Evolutionary conservation across 2,888 invertebrate genomes (phyloP), one percentile per base, ranked within the genome.

Genomic region (Tuta absoluta): DNA sequence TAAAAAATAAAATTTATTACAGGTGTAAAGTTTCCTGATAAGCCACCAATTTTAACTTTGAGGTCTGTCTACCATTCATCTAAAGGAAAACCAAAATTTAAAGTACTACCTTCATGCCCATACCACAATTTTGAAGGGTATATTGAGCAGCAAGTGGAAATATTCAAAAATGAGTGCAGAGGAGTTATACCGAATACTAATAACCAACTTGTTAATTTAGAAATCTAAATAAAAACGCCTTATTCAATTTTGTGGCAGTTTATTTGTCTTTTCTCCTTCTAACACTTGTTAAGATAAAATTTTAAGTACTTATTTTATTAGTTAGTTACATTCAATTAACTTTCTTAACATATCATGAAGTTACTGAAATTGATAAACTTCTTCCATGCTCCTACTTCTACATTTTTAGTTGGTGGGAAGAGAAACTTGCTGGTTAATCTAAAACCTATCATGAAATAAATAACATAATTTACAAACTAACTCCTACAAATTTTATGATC

Each of bases 21-120:
- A 91, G 90, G 85, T 69, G 68, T 79, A 1, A 84, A 87, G 69
- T 94, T 94, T 78, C 94, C 94, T 8, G 87, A 87, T 59, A 92
- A 93, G 66, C 84, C 85, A 51, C 94, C 94, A 37, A 81, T 84
- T 59, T 78, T 94, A 41, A 87, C 81, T 2, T 72, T 94, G 4
- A 81, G 91, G 66, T 94, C 94, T 12, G 84, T 94, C n/a, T 94
- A 93, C 77, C 93, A 94, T 69, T 80, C 78, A 65, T 81, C 69
- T 64, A 90, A 89, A 75, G 89, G 91, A 33, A 89, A 86, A 73
- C 92, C 92, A 0, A 86, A 81, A 66, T 83, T 73, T 63, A 92
- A 92, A 81, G 78, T 87, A 7, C 77, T 92, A 14, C 71, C 84
- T 21, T 70, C 77, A 12, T 92, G 91, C 67, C 91, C 91, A 45